Evolutionary conservation across 2,113 vertebrate species (phyloP), one percentile per base, ranked within the genome.

Genomic region (Equus quagga): DNA sequence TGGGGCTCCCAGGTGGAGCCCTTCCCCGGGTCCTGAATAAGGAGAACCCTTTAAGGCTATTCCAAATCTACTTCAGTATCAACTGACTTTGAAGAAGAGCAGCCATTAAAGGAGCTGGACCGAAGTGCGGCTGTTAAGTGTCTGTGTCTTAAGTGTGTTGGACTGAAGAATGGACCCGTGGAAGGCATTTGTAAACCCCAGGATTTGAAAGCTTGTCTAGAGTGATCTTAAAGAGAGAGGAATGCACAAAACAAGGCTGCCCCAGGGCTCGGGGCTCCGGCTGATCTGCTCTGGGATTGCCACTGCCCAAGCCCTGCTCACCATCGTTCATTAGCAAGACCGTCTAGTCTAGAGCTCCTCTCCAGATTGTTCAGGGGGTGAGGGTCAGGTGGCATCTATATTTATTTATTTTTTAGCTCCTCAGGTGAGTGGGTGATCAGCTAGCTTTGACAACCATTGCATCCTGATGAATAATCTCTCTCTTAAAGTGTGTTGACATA

Each of bases 401-500:
- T 84, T 73, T 82, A 46, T 65, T 90, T 73, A 83, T 79, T 46
- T 87, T 87, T 88, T 81, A 65, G 69, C 60, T 73, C 28, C 51
- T 36, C 24, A 12, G 3, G 0, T 19, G 86, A 70, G 70, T 67
- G 19, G 26, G 23, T 78, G 17, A 49, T 69, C 49, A 75, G 3
- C 26, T 83, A 28, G n/a, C 0, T 89, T 90, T n/a, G 70, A 93
- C 51, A 84, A 56, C 15, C 33, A 12, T 54, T 17, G 56, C 73
- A 87, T 80, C 73, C 92, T 86, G 56, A 89, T 76, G 46, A 89
- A 75, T 79, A 90, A 88, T 94, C 46, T 96, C 69, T 96, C 85
- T 70, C 96, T 87, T 72, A 94, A 97, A 97, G 73, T 75, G 54
- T 92, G 62, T 98, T 96, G 89, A 96, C 79, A 54, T 62, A 91